Base-by-base conservation (phyloP, 2,113 vertebrate species). In the Loxodonta africana region DNA sequence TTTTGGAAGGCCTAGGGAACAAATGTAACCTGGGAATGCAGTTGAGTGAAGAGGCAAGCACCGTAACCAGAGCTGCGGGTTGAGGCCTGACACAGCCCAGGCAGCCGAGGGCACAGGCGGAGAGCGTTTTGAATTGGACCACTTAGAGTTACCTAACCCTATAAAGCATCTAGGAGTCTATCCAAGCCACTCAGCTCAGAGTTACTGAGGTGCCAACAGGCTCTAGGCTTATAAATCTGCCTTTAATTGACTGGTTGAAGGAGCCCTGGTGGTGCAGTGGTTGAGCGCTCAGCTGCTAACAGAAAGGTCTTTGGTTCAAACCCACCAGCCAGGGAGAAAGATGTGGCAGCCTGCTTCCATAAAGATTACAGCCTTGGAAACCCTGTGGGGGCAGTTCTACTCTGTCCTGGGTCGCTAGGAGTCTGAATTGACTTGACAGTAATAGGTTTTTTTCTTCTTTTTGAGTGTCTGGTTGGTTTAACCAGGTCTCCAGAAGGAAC, bases 221-320 rank as follows among this genome's bases (percentile, higher is more conserved):
- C 90, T 10, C 65, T 11, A 44, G 95, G 84, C 87, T 73, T 88
- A 96, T 96, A 97, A 97, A 97, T 65, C 48, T 84, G 90, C 69
- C 76, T 95, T 97, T 97, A 95, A 97, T 7, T 48, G 48, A 8
- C 10, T 48, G 48, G 48, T 48, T 48, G 48, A 48, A 48, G 48
- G 48, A 48, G 48, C 48, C 53, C 53, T 57, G 53, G 53, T 57
- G 53, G 53, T 12, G 53, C 11, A 57, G 53, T 57, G 53, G 53
- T 57, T 57, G 15, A 57, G 53, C 53, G 15, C 12, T 57, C 15
- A 57, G 53, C 53, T 12, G 15, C 53, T 57, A 57, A 57, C 15
- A 57, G 53, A 17, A 17, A 57, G 53, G 53, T 57, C 53, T 57
- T 57, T 14, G 1, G 53, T 57, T 57, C 15, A 14, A 57, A 57